A percentile compares a stretch with the other conserved stretches of the same genome.
Conservation (phyloP, 2,113 vertebrate species). For the Hippopotamus amphibius region DNA sequence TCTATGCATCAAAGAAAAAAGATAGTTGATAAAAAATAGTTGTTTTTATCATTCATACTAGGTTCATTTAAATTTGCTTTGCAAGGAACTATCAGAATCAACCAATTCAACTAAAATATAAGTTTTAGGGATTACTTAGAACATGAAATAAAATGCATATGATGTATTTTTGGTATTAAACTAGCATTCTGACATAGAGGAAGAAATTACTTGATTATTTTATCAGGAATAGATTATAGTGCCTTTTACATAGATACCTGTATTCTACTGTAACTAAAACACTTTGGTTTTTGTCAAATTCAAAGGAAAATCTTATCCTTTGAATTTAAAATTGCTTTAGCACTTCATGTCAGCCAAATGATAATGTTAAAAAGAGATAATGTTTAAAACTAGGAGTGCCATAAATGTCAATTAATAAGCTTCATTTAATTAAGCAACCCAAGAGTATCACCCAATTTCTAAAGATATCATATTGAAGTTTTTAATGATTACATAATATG, state of each 20-base stretch:
- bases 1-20: neutral
- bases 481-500: neutral
- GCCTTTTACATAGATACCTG: neutral
- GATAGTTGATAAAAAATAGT: neutral
- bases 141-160: neutral
- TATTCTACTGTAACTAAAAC: neutral
- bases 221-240: neutral
- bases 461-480: neutral
- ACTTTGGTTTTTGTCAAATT: neutral
- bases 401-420: neutral
- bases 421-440: neutral
- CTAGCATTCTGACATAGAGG: neutral
- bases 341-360: neutral
- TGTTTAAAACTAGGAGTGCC: neutral
- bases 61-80: constrained; percentile 44
- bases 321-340: neutral
- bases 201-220: neutral
- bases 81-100: neutral
- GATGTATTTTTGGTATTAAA: neutral
- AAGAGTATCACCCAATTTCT: neutral
- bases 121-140: neutral
- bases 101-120: neutral
- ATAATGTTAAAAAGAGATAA: neutral
- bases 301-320: neutral
- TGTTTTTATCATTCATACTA: neutral